Percentiles rank a stretch among this genome's conserved stretches.
Conservation (phyloP, 2,113 vertebrate species). For the Mionectes macconnelli region DNA sequence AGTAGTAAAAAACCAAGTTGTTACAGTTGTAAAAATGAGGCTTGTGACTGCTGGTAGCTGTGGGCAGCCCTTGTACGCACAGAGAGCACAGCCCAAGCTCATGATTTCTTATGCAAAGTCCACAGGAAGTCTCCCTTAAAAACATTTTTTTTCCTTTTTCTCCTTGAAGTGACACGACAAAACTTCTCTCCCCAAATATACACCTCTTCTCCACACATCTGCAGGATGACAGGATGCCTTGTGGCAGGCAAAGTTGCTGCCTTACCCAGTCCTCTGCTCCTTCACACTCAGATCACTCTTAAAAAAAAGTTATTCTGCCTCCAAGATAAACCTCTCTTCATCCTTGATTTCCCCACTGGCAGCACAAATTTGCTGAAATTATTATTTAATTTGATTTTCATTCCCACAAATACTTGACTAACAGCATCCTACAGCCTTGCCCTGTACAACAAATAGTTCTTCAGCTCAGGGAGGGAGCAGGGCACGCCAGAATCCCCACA, state of each 20-base stretch:
- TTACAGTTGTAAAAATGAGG: background rate
- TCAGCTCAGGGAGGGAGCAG: background rate
- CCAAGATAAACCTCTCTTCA: background rate
- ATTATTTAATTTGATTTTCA: background rate
- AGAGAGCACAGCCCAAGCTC: background rate
- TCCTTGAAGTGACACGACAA: background rate
- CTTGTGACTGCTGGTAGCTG: background rate
- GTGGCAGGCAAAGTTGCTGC: background rate
- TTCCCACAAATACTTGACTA: background rate
- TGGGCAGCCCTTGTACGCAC: background rate
- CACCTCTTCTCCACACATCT: background rate
- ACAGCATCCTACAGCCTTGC: background rate
- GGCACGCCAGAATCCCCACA: background rate
- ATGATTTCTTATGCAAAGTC: background rate
- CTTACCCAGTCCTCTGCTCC: background rate
- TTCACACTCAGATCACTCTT: background rate
- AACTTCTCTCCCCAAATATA: background rate
- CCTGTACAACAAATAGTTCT: background rate
- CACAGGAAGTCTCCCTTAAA: background rate
- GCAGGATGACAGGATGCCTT: background rate
- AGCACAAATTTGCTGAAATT: background rate
- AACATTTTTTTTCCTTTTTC: background rate
- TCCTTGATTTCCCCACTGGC: background rate
- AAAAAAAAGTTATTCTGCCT: background rate
- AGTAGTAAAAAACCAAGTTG: background rate